These are phyloP conservation scores for Jacana jacana DNA, from an alignment of 2,113 vertebrate species.

Conservation along the genomic window DNA sequence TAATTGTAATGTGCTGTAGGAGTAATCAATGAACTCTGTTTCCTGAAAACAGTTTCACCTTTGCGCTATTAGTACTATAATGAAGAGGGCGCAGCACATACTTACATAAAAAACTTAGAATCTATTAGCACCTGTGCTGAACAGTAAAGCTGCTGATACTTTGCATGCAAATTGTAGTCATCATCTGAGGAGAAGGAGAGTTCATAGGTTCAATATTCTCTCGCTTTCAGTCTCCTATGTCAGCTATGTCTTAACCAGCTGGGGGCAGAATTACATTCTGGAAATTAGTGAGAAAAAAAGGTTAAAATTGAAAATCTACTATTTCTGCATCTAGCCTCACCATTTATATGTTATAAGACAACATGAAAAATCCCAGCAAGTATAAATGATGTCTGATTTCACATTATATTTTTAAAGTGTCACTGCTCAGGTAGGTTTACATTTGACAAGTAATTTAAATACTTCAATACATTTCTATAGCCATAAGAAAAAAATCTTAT, in stretches of 20 bases:
- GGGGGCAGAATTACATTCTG: slow-evolving; percentile 97
- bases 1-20: slow-evolving; percentile 30
- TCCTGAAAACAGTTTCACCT: slow-evolving; percentile 30
- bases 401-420: slow-evolving; percentile 72
- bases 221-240: slow-evolving; percentile 63
- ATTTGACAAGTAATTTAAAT: slow-evolving; percentile 75
- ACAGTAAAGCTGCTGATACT: background rate
- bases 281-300: slow-evolving; percentile 70
- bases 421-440: slow-evolving; percentile 55
- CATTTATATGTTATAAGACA: slow-evolving; percentile 65
- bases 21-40: slow-evolving; percentile 31
- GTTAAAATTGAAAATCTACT: slow-evolving; percentile 60
- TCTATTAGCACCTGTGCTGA: slow-evolving; percentile 23
- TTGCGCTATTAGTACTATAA: background rate
- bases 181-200: background rate
- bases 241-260: slow-evolving; percentile 86
- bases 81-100: background rate
- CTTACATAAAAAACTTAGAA: slow-evolving; percentile 38
- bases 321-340: slow-evolving; percentile 35
- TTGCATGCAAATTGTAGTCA: slow-evolving; percentile 40
- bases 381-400: slow-evolving; percentile 68
- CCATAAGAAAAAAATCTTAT: slow-evolving; percentile 45
- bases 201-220: slow-evolving; percentile 48
- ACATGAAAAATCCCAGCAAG: slow-evolving; percentile 67
- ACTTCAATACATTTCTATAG: slow-evolving; percentile 67